Evolutionary conservation across 2,113 vertebrate genomes (phyloP), one percentile per base, ranked within the genome.

Genomic region (Paracanthobrama guichenoti): DNA sequence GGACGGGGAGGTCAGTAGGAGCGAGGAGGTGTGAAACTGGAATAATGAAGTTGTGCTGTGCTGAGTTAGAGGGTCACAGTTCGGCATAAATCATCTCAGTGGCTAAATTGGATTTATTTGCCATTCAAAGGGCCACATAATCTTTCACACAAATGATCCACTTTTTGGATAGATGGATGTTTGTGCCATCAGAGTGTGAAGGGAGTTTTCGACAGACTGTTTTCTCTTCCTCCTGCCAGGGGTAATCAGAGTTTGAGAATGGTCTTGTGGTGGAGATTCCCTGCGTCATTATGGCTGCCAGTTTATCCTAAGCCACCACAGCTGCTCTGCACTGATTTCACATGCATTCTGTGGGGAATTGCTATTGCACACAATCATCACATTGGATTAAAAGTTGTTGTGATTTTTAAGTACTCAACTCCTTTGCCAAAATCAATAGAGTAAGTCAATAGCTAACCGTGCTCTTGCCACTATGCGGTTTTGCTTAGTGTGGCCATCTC

Each of bases 341-440:
- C 67, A 55, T 59, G 62, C 77, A 84, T 85, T 84, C 78, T 35
- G 64, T 79, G 39, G 59, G 77, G 87, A 79, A 84, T 28, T 57
- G 42, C 82, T 74, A 77, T 88, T 83, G 79, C 78, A 84, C 55
- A 76, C 87, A 88, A 86, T 90, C 86, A 88, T 89, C 88, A 82
- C 67, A 48, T 83, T 87, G 87, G 84, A 89, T 91, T 90, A 87
- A 87, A 91, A 87, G 83, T 86, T 82, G 79, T 79, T 89, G 67
- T 87, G 89, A 89, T 90, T 89, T 82, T 86, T 82, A 87, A 89
- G 82, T 72, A 84, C 75, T 88, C 46, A 77, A 87, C 85, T 86
- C 82, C 77, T 62, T 83, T 81, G 86, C 75, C 86, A 88, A 81
- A 88, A 90, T 87, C 88, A 88, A 89, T 89, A 83, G 74, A 84